Base-by-base conservation (phyloP, 2,888 invertebrate species). In the Euphydryas editha region DNA sequence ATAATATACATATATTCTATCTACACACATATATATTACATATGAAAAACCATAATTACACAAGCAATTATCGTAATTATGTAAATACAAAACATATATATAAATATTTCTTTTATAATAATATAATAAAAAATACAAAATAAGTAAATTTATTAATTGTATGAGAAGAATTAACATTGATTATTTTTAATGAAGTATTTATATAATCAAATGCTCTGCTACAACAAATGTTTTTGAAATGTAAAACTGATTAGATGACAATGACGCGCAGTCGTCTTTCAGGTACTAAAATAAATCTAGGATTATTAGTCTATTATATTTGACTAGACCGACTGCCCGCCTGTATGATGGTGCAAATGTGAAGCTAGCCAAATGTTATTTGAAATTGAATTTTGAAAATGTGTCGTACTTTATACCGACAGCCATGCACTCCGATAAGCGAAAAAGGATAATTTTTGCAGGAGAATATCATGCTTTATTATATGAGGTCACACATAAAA, bases 361-460 rank as follows among this genome's bases (percentile, higher is more conserved):
- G 64, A 78, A 64, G 75, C 79, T 84, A 84, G 67, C 76, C 76
- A 77, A 80, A 78, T 79, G 79, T 75, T 70, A 79, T 75, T 75
- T 76, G 81, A 80, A 80, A 77, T 73, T 75, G 78, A 61, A 81
- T 84, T 85, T 84, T 73, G 80, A 85, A 83, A 81, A 84, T 78
- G 80, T 65, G 78, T 73, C 78, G 76, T 76, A 77, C 71, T 75
- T 78, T 78, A 79, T 75, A 87, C 78, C 80, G 81, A 85, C 80
- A 88, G 90, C 90, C 92, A 92, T 92, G 92, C 92, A 91, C 82
- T 88, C 82, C 83, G 85, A 86, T 73, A 89, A 90, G 86, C 89
- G 75, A 83, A 77, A 75, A 21, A 78, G 81, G 72, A 80, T 77
- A 75, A 75, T 75, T 81, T 76, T 75, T 73, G 78, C 75, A 80